These are phyloP conservation scores for Lacanobia wlatinum DNA, from an alignment of 2,888 invertebrate genomes.

Conservation along the genomic window DNA sequence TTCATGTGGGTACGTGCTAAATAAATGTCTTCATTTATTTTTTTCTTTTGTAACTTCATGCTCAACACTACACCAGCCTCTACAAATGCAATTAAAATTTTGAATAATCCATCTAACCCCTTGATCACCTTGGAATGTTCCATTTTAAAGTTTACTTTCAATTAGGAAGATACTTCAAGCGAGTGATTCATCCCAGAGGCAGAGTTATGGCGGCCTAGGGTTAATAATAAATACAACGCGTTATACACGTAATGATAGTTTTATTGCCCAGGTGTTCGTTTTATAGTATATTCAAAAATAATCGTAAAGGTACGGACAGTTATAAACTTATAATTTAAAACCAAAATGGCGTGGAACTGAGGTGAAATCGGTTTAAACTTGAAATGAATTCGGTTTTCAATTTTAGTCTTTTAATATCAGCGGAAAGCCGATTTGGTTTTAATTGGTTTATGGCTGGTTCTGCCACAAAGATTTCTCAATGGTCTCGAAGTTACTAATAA, in stretches of 20 bases:
- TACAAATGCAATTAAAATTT: neutral
- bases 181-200: conserved; percentile 74
- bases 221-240: conserved; percentile 68
- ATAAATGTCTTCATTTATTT: no score
- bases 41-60: no score
- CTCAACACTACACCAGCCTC: neutral
- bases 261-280: conserved; percentile 68
- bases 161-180: conserved; percentile 45
- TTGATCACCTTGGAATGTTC: conserved; percentile 15
- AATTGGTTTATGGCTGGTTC: no score
- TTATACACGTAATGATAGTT: conserved; percentile 64
- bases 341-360: neutral
- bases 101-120: neutral
- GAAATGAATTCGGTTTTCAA: neutral
- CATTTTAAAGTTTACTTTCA: conserved; percentile 46
- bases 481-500: neutral
- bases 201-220: conserved; percentile 56
- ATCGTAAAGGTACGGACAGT: conserved; percentile 26
- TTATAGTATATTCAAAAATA: conserved; percentile 51
- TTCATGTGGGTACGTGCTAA: no score
- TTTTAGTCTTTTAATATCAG: neutral
- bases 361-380: neutral
- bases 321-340: conserved; percentile 31
- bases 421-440: neutral
- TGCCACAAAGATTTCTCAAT: neutral